Evolutionary conservation across 2,113 vertebrate genomes (phyloP).

Genomic region (Aplodontia rufa): DNA sequence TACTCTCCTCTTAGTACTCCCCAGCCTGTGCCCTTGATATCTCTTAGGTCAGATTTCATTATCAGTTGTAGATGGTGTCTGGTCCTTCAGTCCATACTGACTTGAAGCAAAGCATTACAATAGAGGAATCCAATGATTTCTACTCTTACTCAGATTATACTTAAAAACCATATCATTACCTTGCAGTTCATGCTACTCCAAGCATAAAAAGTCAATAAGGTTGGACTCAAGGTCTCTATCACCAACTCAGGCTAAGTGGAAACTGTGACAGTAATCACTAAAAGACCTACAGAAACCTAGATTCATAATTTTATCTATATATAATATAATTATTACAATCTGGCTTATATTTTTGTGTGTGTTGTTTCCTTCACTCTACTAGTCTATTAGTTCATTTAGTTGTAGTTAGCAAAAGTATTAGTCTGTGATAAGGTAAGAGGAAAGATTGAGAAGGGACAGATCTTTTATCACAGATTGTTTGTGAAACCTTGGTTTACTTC

Average conservation of each 20-base stretch:
- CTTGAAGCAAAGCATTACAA: neutral
- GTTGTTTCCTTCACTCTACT: neutral
- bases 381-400: neutral
- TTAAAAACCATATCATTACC: neutral
- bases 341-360: neutral
- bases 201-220: accelerated
- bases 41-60: neutral
- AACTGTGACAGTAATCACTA: accelerated
- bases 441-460: neutral
- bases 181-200: neutral
- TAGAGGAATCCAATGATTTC: neutral
- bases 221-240: neutral
- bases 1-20: neutral
- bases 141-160: neutral
- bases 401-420: neutral
- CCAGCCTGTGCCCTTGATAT: neutral
- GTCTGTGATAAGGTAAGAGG: neutral
- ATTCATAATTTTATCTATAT: neutral
- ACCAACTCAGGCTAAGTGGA: accelerated
- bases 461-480: neutral
- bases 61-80: neutral
- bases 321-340: neutral
- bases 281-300: neutral
- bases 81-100: neutral
- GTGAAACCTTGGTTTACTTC: neutral